These are phyloP conservation scores for Ectemnius lituratus DNA, from an alignment of 2,888 invertebrate genomes.

Conservation along the genomic window DNA sequence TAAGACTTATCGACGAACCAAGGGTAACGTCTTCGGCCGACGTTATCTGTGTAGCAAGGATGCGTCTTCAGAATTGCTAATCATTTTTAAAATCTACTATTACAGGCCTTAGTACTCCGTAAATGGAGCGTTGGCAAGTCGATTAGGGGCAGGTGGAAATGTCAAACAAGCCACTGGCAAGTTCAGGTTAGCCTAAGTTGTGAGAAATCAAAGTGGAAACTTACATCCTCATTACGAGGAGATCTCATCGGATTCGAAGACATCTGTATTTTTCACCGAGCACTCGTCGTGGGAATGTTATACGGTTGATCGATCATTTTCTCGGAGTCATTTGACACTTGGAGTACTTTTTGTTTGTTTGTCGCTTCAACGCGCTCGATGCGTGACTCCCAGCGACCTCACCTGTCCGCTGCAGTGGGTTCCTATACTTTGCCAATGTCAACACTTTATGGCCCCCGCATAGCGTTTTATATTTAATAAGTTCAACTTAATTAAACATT, in stretches of 20 bases:
- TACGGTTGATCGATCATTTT: constrained; percentile 52
- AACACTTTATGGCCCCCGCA: no score
- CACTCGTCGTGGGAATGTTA: constrained; percentile 19
- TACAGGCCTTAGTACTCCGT: no score
- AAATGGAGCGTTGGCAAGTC: not conserved
- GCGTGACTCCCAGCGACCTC: constrained; percentile 40
- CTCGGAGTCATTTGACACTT: constrained; percentile 59
- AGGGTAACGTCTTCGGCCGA: constrained; percentile 65
- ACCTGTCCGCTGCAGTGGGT: constrained; percentile 13
- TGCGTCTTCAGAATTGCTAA: not conserved
- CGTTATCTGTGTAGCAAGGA: constrained; percentile 36
- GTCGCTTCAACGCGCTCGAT: constrained; percentile 44
- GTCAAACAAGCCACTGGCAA: not conserved
- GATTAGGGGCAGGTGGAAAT: not conserved
- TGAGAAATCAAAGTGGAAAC: constrained; percentile 28
- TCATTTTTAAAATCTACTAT: not conserved
- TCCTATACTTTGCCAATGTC: no score
- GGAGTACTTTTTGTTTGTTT: constrained; percentile 67
- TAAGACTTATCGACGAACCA: constrained; percentile 70
- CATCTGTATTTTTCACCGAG: constrained; percentile 47
- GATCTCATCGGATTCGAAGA: constrained; percentile 51
- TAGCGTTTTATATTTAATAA: no score
- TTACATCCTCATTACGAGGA: constrained; percentile 60
- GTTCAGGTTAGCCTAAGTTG: constrained; percentile 41
- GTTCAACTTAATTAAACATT: no score